Conservation (phyloP, 2,113 vertebrate genomes). For the Catagonus wagneri region DNA sequence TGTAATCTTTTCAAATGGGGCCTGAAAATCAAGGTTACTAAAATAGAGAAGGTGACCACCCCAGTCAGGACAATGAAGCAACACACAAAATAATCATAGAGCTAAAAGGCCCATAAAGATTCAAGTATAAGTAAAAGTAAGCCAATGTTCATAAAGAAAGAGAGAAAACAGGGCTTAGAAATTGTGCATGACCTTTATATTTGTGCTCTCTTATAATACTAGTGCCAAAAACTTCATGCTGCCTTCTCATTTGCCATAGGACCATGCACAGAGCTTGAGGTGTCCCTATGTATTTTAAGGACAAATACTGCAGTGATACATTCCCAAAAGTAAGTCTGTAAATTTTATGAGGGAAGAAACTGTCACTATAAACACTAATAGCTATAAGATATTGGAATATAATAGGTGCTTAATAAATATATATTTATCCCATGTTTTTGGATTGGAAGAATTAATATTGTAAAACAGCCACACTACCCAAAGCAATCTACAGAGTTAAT, state of each 20-base stretch:
- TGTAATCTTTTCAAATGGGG: conserved; percentile 22
- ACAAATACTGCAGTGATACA: background rate
- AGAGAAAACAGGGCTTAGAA: background rate
- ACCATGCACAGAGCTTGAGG: background rate
- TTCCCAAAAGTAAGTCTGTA: background rate
- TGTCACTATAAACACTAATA: background rate
- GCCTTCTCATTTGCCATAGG: background rate
- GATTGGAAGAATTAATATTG: no score
- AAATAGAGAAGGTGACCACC: background rate
- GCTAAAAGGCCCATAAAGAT: background rate
- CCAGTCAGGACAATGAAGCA: background rate
- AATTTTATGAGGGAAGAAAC: background rate
- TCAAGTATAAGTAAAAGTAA: background rate
- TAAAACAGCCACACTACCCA: no score
- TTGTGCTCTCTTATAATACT: background rate
- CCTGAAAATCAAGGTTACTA: conserved; percentile 38
- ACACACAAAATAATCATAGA: background rate
- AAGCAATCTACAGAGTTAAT: no score
- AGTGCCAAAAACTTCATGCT: background rate
- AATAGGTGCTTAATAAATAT: background rate
- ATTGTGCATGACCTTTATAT: background rate
- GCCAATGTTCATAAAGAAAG: background rate
- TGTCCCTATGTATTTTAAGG: background rate
- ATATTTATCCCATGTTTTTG: no score
- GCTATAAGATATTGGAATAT: background rate